Base-by-base conservation (phyloP, 2,797 vertebrate genomes). In the Falco biarmicus region DNA sequence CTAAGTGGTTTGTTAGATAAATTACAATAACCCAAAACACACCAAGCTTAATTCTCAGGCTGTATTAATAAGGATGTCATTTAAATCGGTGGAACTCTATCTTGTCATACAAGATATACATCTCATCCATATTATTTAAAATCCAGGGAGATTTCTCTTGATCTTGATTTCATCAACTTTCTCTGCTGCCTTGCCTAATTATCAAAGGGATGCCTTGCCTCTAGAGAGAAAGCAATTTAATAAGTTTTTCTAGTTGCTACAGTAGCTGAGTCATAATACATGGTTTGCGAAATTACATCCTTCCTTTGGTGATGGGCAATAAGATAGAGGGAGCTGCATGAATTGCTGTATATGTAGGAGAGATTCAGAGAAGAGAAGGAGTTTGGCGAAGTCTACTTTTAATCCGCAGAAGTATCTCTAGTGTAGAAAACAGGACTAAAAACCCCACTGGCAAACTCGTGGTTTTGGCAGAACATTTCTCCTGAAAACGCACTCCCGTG, bases 191-290 rank as follows among this genome's bases (percentile, higher is more conserved):
- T 89, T 90, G 50, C 37, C 66, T 96, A 80, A 93, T 94, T 95
- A 85, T 79, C 84, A 78, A 75, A 91, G 43, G 84, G 50, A 74
- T 80, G 28, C 57, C 93, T 96, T 92, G 25, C 60, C 84, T 90
- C 86, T 83, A 74, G 89, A 93, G 92, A 82, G 43, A 96, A 94
- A 89, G 84, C 74, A 89, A 92, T 92, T 95, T 79, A 63, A 34
- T 93, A 59, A 79, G 78, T 66, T 95, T 89, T 95, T 94, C 90
- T 87, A 74, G 75, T 83, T 92, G 68, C 95, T 93, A 80, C 89
- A 74, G 87, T 80, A 94, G 87, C 90, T 94, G 95, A 97, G 84
- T 96, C 95, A 95, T 95, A 95, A 91, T 89, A 85, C 68, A 70
- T 16, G 53, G 71, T 89, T 97, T 95, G 64, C 77, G 84, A 96